Evolutionary conservation across 2,888 invertebrate genomes (phyloP).

Genomic region (Eustalomyia histrio): DNA sequence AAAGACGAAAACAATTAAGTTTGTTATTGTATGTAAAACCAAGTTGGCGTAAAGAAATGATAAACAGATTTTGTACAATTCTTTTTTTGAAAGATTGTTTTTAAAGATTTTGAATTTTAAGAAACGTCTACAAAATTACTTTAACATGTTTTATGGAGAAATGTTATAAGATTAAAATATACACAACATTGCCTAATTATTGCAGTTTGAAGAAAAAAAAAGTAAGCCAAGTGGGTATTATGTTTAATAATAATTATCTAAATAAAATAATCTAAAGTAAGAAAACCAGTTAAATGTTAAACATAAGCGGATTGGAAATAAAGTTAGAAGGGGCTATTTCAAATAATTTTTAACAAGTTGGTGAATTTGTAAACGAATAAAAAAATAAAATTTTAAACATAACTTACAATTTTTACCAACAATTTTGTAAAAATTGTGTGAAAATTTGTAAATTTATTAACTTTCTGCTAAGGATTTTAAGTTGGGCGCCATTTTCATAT

Average conservation of each 20-base stretch:
- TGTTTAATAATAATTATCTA: not conserved
- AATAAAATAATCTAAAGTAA: not conserved
- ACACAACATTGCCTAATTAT: not conserved
- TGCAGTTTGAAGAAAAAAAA: not conserved
- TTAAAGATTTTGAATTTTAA: slow-evolving; percentile 16
- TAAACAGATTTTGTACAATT: slow-evolving; percentile 31
- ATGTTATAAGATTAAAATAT: not conserved
- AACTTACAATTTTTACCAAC: too few species aligned
- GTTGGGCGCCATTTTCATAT: too few species aligned
- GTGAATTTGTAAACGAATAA: too few species aligned
- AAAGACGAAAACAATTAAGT: slow-evolving; percentile 1
- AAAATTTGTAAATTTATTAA: too few species aligned
- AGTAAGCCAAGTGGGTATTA: slow-evolving; percentile 6
- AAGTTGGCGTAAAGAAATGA: slow-evolving; percentile 24
- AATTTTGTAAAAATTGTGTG: too few species aligned
- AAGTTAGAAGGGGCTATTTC: not conserved
- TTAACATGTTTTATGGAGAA: not conserved
- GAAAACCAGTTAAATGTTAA: not conserved
- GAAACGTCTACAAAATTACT: not conserved
- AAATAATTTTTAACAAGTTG: too few species aligned
- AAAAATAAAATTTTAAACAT: too few species aligned
- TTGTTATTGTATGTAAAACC: slow-evolving; percentile 13
- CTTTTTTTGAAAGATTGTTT: slow-evolving; percentile 26
- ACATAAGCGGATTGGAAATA: not conserved
- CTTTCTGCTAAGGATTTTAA: too few species aligned